Evolutionary conservation across 2,888 invertebrate species (phyloP).

Genomic region (Psylliodes chrysocephalus): DNA sequence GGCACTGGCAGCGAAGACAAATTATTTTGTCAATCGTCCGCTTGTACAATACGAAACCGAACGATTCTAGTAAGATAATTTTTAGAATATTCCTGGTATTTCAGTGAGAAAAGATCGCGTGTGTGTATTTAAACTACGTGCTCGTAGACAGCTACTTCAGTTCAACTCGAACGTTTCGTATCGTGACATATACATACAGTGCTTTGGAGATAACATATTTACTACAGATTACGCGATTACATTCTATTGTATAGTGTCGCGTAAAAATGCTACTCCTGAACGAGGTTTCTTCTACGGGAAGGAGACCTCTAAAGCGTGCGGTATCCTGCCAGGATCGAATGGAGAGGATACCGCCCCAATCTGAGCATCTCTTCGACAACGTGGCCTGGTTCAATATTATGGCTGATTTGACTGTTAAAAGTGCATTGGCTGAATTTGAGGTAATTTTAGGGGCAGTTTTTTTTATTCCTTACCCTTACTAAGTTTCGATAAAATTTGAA

Average conservation of each 20-base stretch:
- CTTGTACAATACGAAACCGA: too few relatives aligned
- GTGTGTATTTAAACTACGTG: slow-evolving; percentile 7
- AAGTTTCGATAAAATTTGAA: too few relatives aligned
- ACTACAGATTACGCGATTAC: not conserved
- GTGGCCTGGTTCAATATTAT: slow-evolving; percentile 62
- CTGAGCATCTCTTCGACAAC: slow-evolving; percentile 60
- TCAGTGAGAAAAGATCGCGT: not conserved
- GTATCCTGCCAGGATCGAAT: slow-evolving; percentile 53
- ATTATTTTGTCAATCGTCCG: too few relatives aligned
- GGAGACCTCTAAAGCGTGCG: slow-evolving; percentile 55
- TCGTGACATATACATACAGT: not conserved
- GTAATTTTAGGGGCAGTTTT: too few relatives aligned
- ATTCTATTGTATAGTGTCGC: slow-evolving; percentile 8
- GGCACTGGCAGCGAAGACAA: too few relatives aligned
- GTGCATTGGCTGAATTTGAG: slow-evolving; percentile 62
- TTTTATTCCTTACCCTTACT: too few relatives aligned
- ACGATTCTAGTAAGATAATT: not conserved
- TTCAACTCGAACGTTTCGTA: not conserved
- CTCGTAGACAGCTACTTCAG: not conserved
- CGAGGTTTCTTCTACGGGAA: slow-evolving; percentile 50
- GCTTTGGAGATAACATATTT: not conserved
- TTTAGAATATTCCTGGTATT: slow-evolving; percentile 6
- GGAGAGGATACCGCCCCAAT: slow-evolving; percentile 59
- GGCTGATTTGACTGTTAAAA: slow-evolving; percentile 61
- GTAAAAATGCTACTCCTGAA: slow-evolving; percentile 58